Conservation (phyloP, 2,113 vertebrate species). For the Chloropsis cyanopogon region DNA sequence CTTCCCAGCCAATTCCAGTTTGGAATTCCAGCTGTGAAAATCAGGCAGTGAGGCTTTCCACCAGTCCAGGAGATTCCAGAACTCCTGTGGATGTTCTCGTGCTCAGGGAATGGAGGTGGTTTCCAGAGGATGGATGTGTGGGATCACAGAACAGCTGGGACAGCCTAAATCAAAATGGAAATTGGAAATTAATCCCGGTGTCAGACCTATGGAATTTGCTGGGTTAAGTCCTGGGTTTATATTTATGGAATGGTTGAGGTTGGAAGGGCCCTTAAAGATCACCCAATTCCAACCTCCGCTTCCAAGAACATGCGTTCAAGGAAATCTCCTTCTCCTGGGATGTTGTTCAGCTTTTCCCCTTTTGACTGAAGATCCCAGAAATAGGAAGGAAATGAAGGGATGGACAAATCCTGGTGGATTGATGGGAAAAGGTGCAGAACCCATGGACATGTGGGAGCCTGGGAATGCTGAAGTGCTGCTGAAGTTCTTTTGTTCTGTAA, state of each 20-base stretch:
- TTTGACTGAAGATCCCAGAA: not conserved
- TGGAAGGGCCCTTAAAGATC: not conserved
- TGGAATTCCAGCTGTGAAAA: not conserved
- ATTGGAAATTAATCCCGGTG: not conserved
- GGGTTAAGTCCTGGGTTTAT: not conserved
- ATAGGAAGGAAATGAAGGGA: not conserved
- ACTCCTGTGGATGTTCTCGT: not conserved
- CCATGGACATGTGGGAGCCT: accelerated
- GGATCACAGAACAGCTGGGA: not conserved
- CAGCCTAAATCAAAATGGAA: not conserved
- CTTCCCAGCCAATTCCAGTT: not conserved
- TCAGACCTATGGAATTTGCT: not conserved
- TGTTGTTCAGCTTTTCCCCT: not conserved
- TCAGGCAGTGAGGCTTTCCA: not conserved
- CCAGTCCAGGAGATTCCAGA: not conserved
- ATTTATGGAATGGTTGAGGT: not conserved
- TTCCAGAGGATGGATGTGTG: not conserved
- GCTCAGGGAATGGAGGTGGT: not conserved
- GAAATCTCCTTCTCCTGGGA: not conserved
- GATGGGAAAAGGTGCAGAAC: not conserved
- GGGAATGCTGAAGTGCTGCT: not conserved
- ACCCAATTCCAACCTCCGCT: not conserved
- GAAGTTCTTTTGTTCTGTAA: not conserved
- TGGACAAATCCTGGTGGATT: not conserved
- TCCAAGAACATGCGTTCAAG: not conserved